phyloP scores from a whole-genome alignment of 1,140 invertebrate genomes.

The Penaeus vannamei region DNA sequence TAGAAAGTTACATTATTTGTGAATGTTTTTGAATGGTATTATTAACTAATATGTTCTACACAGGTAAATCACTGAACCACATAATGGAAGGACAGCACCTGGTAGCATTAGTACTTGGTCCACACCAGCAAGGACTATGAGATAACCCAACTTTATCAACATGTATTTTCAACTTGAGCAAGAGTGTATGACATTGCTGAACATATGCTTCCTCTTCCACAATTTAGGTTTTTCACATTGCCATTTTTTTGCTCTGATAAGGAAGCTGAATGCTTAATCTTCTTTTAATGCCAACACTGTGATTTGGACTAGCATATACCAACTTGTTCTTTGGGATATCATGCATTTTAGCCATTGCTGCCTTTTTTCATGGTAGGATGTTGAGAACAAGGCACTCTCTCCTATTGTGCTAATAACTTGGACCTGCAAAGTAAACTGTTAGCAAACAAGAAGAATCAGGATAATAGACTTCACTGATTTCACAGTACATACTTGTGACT shows the following conservation, averaged over 20 bases:
- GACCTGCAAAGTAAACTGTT: too few species aligned
- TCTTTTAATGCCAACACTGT: too few species aligned
- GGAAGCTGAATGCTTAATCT: background rate
- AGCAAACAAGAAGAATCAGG: too few species aligned
- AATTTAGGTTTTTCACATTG: background rate
- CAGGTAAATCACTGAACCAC: constrained; percentile 72
- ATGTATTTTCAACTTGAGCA: background rate
- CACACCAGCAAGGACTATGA: constrained; percentile 37
- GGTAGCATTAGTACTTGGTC: constrained; percentile 71
- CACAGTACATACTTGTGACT: too few species aligned
- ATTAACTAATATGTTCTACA: constrained; percentile 59
- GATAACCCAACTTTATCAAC: background rate
- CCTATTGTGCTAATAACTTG: too few species aligned
- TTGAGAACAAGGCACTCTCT: too few species aligned
- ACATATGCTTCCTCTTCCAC: background rate
- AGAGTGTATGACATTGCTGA: background rate
- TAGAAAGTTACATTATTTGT: constrained; percentile 5
- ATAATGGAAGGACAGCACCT: constrained; percentile 72
- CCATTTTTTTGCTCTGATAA: background rate
- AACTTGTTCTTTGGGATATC: too few species aligned
- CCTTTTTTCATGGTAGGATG: too few species aligned
- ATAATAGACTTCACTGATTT: too few species aligned
- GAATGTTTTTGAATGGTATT: constrained; percentile 41
- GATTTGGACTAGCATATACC: too few species aligned
- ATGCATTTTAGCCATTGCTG: too few species aligned